Percentiles rank a stretch among this genome's conserved stretches.
Conservation (phyloP, 2,113 vertebrate species). For the Sciurus niger region DNA sequence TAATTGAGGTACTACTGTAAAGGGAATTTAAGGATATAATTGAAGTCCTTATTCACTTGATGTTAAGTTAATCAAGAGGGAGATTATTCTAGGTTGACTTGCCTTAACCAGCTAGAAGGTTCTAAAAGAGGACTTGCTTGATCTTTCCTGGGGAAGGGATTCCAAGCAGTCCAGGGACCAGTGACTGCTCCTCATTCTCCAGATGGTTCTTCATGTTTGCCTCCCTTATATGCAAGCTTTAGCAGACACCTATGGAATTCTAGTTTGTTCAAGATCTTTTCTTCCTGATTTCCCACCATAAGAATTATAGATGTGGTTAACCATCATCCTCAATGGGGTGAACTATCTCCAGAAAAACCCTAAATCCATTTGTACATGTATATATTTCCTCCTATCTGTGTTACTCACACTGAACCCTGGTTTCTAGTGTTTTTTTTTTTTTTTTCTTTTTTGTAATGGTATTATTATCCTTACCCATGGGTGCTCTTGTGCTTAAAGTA, state of each 20-base stretch:
- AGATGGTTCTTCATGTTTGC: rapidly evolving
- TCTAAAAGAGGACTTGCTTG: background rate
- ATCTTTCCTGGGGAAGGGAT: background rate
- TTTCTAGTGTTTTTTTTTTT: background rate
- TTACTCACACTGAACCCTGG: background rate
- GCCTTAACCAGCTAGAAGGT: no score
- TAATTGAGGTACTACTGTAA: no score
- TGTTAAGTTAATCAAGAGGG: background rate
- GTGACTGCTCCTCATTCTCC: background rate
- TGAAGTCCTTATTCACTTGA: background rate
- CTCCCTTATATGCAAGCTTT: background rate
- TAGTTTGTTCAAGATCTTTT: background rate
- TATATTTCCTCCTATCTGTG: background rate
- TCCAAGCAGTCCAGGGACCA: background rate
- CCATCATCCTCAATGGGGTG: background rate
- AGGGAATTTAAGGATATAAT: background rate
- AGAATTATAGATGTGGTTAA: background rate
- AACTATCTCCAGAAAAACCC: background rate
- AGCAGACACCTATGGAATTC: background rate
- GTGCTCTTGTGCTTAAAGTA: background rate
- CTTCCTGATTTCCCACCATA: background rate
- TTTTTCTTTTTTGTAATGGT: background rate
- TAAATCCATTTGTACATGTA: background rate
- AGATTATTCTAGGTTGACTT: background rate
- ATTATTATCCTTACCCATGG: background rate